A percentile compares a stretch with the other conserved stretches of the same genome.
Conservation (phyloP, 92 coral and sea anemone genomes). For the Porites divaricata region DNA sequence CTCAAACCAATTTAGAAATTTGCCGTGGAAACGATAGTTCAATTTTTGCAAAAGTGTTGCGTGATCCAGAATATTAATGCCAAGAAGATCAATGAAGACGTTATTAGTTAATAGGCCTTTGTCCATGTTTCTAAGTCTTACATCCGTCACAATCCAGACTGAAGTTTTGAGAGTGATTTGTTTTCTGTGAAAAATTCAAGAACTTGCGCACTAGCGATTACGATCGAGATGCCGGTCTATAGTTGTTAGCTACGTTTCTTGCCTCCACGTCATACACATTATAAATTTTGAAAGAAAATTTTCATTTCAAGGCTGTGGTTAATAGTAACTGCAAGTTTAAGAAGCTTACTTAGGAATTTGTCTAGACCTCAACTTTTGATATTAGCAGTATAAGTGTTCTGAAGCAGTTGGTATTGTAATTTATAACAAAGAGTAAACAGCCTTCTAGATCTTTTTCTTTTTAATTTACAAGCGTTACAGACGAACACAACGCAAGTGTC, state of each 20-base stretch:
- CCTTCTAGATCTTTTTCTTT: too few species aligned
- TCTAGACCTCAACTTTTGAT: not conserved
- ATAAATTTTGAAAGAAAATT: not conserved
- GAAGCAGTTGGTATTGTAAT: too few species aligned
- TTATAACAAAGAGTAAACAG: too few species aligned
- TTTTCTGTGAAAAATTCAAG: constrained; percentile 7
- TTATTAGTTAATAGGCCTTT: not conserved
- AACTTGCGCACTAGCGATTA: not conserved
- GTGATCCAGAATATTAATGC: not conserved
- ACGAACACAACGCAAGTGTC: too few species aligned
- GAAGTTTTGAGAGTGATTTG: not conserved
- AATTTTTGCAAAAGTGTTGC: too few species aligned
- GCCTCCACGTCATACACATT: not conserved
- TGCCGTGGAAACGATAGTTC: too few species aligned
- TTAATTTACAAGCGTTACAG: too few species aligned
- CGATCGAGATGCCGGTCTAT: not conserved
- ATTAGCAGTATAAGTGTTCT: too few species aligned
- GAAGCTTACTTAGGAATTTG: constrained; percentile 6
- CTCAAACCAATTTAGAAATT: not conserved
- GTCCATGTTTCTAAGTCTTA: not conserved
- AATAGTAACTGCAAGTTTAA: not conserved
- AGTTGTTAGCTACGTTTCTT: not conserved
- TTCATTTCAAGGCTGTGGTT: not conserved
- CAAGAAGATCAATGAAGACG: not conserved
- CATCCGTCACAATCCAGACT: not conserved